Evolutionary conservation across 2,888 invertebrate species (phyloP), one percentile per base, ranked within the genome.

Genomic region (Eucera pruinosa): DNA sequence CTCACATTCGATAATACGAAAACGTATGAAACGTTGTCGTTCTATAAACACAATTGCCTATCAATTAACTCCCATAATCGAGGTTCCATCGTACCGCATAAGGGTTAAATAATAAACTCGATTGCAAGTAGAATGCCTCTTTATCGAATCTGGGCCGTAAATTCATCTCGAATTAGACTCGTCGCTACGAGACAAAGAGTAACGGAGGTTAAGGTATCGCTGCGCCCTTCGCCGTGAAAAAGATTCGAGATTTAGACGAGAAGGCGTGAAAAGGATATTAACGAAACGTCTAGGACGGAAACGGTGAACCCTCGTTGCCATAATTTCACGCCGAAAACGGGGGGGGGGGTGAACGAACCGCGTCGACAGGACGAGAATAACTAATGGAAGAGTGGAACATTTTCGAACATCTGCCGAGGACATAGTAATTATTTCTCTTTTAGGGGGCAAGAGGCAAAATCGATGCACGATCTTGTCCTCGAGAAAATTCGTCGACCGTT

Each of bases 401-500:
- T 83, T 82, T 78, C 66, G 55, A 80, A 76, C 86, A 85, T 86
- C 87, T 86, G 84, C 69, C 64, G 58, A 55, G 81, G 68, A 62
- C 78, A 60, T n/a, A 62, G 83, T 80, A 86, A 85, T 84, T 86
- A 84, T 80, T 82, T 71, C 50, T 62, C 67, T 43, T 72, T 71
- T 45, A 77, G 23, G 18, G 33, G 54, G 48, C 33, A 39, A 60
- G 18, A 18, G 20, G 20, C 39, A 30, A 66, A 62, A 72, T 81
- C 52, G 60, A 72, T 61, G 64, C 47, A 18, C 13, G 13, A 7
- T 33, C 4, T 33, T 7, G 33, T 33, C 33, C 4, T 33, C 33
- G 33, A 5, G 62, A 36, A 33, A 39, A n/a, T 61, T 54, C 45
- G 11, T 27, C 20, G 20, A 1, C 18, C n/a, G 23, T 3, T 18